These are phyloP conservation scores for Caenorhabditis zanzibari DNA, from an alignment of 2,888 invertebrate species.

Conservation along the genomic window DNA sequence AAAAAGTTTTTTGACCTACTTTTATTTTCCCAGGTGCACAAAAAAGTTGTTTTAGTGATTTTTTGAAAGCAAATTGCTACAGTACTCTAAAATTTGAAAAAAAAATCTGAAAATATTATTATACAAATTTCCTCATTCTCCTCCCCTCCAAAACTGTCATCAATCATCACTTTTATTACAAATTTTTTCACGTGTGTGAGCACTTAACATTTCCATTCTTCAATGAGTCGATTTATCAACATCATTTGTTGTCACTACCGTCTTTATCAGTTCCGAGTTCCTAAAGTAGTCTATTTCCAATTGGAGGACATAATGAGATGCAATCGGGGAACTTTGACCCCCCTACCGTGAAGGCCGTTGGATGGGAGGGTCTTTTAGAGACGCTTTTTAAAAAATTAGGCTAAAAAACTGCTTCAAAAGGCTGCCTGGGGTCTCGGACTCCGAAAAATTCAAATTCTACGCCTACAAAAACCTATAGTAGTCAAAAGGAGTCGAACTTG, in stretches of 20 bases:
- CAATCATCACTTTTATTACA: slow-evolving; percentile 22
- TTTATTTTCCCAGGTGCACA: not conserved
- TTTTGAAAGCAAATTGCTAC: not conserved
- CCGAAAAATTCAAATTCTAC: not conserved
- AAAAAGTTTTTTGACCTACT: not conserved
- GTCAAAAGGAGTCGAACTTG: not conserved
- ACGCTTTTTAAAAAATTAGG: not conserved
- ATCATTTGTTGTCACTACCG: not conserved
- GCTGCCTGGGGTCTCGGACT: not conserved
- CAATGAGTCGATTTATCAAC: slow-evolving; percentile 17
- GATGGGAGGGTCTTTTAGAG: not conserved
- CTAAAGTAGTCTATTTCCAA: slow-evolving; percentile 9
- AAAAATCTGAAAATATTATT: too few relatives aligned
- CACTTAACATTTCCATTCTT: not conserved
- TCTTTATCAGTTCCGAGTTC: not conserved
- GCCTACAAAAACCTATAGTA: not conserved
- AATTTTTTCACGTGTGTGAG: not conserved
- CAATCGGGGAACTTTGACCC: slow-evolving; percentile 11
- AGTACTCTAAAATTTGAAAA: not conserved
- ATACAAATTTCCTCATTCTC: not conserved
- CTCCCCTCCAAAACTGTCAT: slow-evolving; percentile 21
- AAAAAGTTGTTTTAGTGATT: not conserved
- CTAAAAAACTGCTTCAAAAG: not conserved
- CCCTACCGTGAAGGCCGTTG: not conserved
- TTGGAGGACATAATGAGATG: not conserved